A percentile compares a stretch with the other conserved stretches of the same genome.
Evolutionary conservation across 2,888 invertebrate genomes (phyloP).

Genomic region (Trisateles emortualis): DNA sequence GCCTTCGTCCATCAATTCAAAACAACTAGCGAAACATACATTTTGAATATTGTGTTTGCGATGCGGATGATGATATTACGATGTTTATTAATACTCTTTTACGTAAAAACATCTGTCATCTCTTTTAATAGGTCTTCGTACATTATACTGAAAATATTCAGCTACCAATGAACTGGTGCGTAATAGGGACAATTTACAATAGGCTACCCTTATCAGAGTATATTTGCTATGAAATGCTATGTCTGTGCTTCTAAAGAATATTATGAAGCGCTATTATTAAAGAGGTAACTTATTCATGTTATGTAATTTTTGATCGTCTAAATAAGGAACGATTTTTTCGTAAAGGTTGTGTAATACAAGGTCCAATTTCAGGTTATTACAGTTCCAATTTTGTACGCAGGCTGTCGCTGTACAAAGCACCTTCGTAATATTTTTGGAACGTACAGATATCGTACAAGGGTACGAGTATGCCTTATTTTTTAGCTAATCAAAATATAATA

Average conservation of each 20-base stretch:
- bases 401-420: background rate
- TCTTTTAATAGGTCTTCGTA: no score
- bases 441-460: background rate
- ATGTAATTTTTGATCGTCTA: background rate
- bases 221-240: background rate
- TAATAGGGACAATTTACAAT: conserved; percentile 3
- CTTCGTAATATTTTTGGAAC: background rate
- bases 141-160: background rate
- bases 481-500: no score
- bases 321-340: background rate
- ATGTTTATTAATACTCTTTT: no score
- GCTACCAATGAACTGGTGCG: background rate
- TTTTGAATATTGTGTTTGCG: no score
- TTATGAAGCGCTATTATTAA: conserved; percentile 1
- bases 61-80: no score
- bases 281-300: background rate
- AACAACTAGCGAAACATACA: no score
- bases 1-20: no score
- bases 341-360: background rate
- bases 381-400: background rate
- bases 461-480: no score
- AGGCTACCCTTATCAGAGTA: conserved; percentile 9
- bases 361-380: background rate
- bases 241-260: background rate
- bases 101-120: no score